A percentile compares a stretch with the other conserved stretches of the same genome.
Conservation (phyloP, 1,140 invertebrate species). For the Vollenhovia emeryi region DNA sequence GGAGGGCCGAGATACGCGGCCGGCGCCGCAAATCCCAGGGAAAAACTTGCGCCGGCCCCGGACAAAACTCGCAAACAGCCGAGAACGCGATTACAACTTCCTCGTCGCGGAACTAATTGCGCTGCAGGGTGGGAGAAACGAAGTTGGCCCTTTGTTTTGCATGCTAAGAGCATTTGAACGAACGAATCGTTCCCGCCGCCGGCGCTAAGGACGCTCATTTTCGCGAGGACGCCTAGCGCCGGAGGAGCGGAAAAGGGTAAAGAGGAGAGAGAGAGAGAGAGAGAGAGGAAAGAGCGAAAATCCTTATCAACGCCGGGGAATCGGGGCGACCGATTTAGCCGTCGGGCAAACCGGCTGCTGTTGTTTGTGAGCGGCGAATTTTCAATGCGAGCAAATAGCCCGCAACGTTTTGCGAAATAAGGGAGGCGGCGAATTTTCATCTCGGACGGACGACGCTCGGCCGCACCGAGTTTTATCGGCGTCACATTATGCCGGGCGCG, state of each 20-base stretch:
- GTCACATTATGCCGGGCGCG: not conserved
- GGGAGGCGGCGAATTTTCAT: constrained; percentile 3
- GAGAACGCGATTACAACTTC: constrained; percentile 59
- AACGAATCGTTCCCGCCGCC: constrained; percentile 29
- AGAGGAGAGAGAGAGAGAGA: not conserved
- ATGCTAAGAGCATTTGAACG: constrained; percentile 37
- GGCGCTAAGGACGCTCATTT: constrained; percentile 21
- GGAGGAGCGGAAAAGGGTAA: not conserved
- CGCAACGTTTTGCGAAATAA: constrained; percentile 1
- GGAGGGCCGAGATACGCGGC: not conserved
- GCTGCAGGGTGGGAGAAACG: not conserved
- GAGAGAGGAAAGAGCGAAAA: not conserved
- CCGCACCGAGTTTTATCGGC: not conserved
- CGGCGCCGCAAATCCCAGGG: constrained; percentile 35
- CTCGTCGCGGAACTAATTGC: constrained; percentile 52
- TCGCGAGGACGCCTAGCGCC: not conserved
- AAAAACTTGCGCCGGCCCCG: constrained; percentile 39
- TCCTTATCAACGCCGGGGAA: not conserved
- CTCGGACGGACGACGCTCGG: not conserved
- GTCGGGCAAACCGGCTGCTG: not conserved
- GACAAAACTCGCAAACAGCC: constrained; percentile 47
- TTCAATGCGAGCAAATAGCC: constrained; percentile 5
- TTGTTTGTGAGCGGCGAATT: not conserved
- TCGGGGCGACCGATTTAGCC: not conserved
- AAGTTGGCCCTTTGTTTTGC: constrained; percentile 53